Conservation (phyloP, 2,113 vertebrate genomes). For the Elephas maximus region DNA sequence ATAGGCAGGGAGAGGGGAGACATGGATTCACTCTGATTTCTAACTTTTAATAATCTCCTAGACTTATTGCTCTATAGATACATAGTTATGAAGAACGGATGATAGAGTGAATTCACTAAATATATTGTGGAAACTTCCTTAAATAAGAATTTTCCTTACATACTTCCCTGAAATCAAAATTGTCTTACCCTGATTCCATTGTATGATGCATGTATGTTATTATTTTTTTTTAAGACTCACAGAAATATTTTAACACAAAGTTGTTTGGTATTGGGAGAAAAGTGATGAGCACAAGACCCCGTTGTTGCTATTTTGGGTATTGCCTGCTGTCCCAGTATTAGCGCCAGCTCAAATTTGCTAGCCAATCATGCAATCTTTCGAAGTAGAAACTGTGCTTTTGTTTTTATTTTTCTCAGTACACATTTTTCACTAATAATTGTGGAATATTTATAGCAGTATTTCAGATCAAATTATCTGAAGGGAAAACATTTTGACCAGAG, state of each 20-base stretch:
- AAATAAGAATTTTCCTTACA: not conserved
- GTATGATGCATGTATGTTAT: not conserved
- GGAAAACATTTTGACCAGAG: not conserved
- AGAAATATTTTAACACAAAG: not conserved
- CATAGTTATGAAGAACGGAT: not conserved
- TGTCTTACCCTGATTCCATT: not conserved
- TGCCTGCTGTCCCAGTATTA: slow-evolving; percentile 73
- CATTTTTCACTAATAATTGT: slow-evolving; percentile 55
- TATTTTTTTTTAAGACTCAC: not conserved
- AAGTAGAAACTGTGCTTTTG: not conserved
- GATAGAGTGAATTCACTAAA: not conserved
- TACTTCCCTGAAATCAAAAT: not conserved
- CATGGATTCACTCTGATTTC: not conserved
- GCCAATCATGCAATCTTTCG: slow-evolving; percentile 62
- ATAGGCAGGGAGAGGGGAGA: not conserved
- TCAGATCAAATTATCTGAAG: slow-evolving; percentile 3
- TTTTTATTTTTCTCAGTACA: slow-evolving; percentile 54
- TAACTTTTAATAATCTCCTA: not conserved
- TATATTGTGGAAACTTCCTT: not conserved
- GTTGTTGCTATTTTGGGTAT: slow-evolving; percentile 75
- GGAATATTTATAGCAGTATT: slow-evolving; percentile 9
- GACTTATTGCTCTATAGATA: not conserved
- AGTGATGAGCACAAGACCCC: not conserved
- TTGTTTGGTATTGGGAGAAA: slow-evolving; percentile 47
- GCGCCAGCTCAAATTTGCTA: slow-evolving; percentile 69